phyloP scores from a whole-genome alignment of 1,140 invertebrate species.

The Drosophila lini region DNA sequence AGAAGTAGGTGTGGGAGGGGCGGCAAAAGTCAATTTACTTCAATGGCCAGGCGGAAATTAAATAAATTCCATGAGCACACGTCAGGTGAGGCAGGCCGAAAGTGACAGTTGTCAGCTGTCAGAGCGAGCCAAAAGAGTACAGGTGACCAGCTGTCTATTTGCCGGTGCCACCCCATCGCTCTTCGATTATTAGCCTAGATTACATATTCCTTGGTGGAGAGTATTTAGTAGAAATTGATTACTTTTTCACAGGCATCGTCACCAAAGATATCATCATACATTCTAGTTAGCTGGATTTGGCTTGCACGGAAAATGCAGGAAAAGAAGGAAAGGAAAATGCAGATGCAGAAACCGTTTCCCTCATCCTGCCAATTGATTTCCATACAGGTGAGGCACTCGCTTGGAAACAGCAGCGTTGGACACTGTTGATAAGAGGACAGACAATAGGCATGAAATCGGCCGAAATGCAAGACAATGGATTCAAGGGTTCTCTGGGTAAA shows the following conservation, averaged over 20 bases:
- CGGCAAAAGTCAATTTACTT: conserved; percentile 53
- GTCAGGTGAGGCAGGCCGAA: conserved; percentile 59
- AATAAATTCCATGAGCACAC: conserved; percentile 68
- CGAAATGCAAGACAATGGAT: conserved; percentile 33
- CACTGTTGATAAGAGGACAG: conserved; percentile 49
- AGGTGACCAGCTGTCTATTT: conserved; percentile 37
- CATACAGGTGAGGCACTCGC: conserved; percentile 58
- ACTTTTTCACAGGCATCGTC: conserved; percentile 7
- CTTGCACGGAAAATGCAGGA: neutral
- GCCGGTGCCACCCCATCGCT: neutral
- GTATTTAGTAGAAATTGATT: conserved; percentile 18
- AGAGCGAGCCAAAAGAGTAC: conserved; percentile 41
- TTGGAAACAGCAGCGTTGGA: conserved; percentile 57
- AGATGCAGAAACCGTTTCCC: conserved; percentile 12
- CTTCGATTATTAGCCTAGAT: conserved; percentile 16
- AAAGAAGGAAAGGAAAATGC: conserved; percentile 2
- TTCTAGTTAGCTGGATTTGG: neutral
- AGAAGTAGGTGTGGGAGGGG: conserved; percentile 7
- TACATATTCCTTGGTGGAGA: neutral
- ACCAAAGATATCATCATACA: neutral
- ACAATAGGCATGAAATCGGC: conserved; percentile 59
- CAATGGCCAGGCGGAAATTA: conserved; percentile 70
- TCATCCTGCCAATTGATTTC: conserved; percentile 50
- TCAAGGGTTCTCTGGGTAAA: conserved; percentile 15
- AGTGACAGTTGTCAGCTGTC: conserved; percentile 70